Conservation (phyloP, 2,113 vertebrate genomes). For the Verasper variegatus region DNA sequence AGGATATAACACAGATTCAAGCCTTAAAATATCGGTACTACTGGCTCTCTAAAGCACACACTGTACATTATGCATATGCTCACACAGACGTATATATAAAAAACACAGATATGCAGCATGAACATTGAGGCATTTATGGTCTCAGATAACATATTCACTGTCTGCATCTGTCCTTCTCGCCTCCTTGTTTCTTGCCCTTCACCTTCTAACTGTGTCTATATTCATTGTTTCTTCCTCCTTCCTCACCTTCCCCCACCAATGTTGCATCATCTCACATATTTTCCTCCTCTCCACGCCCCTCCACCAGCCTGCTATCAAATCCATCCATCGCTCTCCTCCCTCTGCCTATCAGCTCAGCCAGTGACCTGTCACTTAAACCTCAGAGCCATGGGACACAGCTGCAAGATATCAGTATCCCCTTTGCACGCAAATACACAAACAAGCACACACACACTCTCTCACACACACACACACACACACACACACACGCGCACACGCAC, state of each 20-base stretch:
- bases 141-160: not conserved
- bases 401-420: conserved; percentile 55
- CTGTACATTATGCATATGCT: not conserved
- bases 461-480: conserved; percentile 10
- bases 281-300: conserved; percentile 12
- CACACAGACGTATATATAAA: not conserved
- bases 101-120: not conserved
- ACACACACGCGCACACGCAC: conserved; percentile 23
- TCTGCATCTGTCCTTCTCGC: not conserved
- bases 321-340: conserved; percentile 46
- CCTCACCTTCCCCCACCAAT: conserved; percentile 27
- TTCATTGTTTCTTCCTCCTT: conserved; percentile 18
- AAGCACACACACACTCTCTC: conserved; percentile 14
- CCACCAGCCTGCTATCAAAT: conserved; percentile 35
- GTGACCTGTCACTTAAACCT: conserved; percentile 65
- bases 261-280: conserved; percentile 52
- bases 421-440: conserved; percentile 24
- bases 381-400: conserved; percentile 63
- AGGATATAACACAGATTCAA: not conserved
- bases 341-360: conserved; percentile 50
- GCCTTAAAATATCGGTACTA: not conserved
- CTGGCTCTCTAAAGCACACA: not conserved
- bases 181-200: conserved; percentile 24
- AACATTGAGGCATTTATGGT: not conserved
- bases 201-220: conserved; percentile 11